Base-by-base conservation (phyloP, 2,113 vertebrate species). In the Hucho hucho region DNA sequence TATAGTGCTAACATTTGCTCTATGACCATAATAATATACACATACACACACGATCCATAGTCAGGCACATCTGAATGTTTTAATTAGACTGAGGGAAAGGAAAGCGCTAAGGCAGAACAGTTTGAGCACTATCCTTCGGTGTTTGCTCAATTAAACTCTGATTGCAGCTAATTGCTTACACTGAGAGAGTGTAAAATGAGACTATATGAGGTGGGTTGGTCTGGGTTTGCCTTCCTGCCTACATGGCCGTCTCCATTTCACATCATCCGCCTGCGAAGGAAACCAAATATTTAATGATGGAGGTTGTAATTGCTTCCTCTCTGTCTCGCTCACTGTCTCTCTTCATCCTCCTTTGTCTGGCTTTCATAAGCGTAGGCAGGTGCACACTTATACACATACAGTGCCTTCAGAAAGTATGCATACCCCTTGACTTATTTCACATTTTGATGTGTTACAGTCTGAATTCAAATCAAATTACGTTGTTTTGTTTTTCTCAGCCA, bases 61-160 rank as follows among this genome's bases (percentile, higher is more conserved):
- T 67, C 73, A 84, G 46, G 71, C 81, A 88, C 86, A 84, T 81
- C 77, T 67, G 68, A 75, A 77, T 69, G 64, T 89, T 89, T 90
- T 91, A 89, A 90, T 92, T 91, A 86, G 80, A 68, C 81, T 81
- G 73, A 81, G 82, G 72, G 83, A 77, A 75, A 81, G 80, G 83
- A 77, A 75, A 81, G 80, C 75, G 76, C 80, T 81, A 70, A 82
- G 82, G 82, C 83, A 79, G 81, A 87, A 78, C 75, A 83, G 85
- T 91, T 89, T 87, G 37, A 86, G 80, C 85, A 80, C 64, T 72
- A 69, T 77, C 79, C 81, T 84, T 87, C 83, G 88, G 86, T 89
- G 89, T 91, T 88, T 86, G 90, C 86, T 91, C 87, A 91, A 89
- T 91, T 90, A 91, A 90, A 89, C 87, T 83, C 83, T 92, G 90